Evolutionary conservation across 1,140 invertebrate species (phyloP).

Genomic region (Hyles euphorbiae): DNA sequence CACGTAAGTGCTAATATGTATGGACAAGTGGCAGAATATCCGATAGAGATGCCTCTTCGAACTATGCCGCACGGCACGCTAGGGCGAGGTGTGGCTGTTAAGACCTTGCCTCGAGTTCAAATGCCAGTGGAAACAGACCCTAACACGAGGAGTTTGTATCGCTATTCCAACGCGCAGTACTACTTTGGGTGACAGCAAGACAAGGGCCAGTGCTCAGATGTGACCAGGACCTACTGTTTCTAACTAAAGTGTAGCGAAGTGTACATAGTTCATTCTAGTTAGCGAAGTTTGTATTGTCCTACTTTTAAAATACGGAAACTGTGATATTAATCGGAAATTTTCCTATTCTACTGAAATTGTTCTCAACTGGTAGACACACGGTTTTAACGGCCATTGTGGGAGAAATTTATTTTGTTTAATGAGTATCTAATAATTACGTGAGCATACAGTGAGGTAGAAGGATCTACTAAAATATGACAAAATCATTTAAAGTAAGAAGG

Average conservation of each 20-base stretch:
- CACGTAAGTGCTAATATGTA: slow-evolving; percentile 73
- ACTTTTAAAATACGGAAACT: slow-evolving; percentile 71
- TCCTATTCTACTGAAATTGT: slow-evolving; percentile 56
- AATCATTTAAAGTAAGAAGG: too few species aligned
- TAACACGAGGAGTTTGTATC: slow-evolving; percentile 71
- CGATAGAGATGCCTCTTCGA: slow-evolving; percentile 69
- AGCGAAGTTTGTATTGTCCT: slow-evolving; percentile 61
- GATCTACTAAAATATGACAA: too few species aligned
- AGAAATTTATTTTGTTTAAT: too few species aligned
- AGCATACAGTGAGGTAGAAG: too few species aligned
- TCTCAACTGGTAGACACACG: slow-evolving; percentile 35
- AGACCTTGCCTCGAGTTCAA: slow-evolving; percentile 64
- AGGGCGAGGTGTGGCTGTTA: slow-evolving; percentile 62
- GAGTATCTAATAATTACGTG: too few species aligned
- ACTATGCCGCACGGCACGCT: slow-evolving; percentile 69
- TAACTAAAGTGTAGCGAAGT: slow-evolving; percentile 66
- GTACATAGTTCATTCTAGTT: slow-evolving; percentile 37
- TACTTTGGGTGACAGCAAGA: slow-evolving; percentile 75
- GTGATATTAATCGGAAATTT: slow-evolving; percentile 73
- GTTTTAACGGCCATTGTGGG: too few species aligned
- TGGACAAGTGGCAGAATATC: slow-evolving; percentile 69
- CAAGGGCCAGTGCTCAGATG: slow-evolving; percentile 60
- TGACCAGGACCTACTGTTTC: slow-evolving; percentile 75
- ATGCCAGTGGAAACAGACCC: slow-evolving; percentile 65
- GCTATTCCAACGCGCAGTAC: slow-evolving; percentile 74